Evolutionary conservation across 2,888 invertebrate genomes (phyloP).

Genomic region (Ophion obscuratus): DNA sequence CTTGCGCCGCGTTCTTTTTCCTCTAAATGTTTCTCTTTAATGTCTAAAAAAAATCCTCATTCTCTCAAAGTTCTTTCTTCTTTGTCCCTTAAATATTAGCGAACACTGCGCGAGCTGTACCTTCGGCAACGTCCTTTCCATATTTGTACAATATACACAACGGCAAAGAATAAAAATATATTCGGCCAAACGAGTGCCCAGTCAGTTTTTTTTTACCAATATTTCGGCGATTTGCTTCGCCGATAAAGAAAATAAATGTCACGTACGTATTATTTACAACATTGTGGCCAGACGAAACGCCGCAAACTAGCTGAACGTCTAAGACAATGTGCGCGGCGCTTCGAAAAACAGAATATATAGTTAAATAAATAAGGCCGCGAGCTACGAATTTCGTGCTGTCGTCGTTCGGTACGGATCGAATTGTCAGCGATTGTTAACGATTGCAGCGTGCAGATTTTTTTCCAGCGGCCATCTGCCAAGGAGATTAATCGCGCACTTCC

Average conservation of each 20-base stretch:
- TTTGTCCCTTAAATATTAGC: background rate
- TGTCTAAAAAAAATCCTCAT: too few species aligned
- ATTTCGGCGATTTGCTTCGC: background rate
- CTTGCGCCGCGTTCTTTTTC: background rate
- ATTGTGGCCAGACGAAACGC: background rate
- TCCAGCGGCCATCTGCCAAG: background rate
- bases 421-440: background rate
- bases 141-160: constrained; percentile 42
- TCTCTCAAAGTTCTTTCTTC: too few species aligned
- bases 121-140: background rate
- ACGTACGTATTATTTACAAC: constrained; percentile 9
- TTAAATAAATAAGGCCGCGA: background rate
- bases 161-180: constrained; percentile 1
- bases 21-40: background rate
- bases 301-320: background rate
- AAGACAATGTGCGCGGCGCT: background rate
- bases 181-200: background rate
- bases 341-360: background rate
- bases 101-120: background rate
- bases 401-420: background rate
- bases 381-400: background rate
- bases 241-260: background rate
- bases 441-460: background rate
- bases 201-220: background rate
- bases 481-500: background rate